A percentile compares a stretch with the other conserved stretches of the same genome.
Evolutionary conservation across 2,888 invertebrate species (phyloP).

Genomic region (Mactromeris polynyma): DNA sequence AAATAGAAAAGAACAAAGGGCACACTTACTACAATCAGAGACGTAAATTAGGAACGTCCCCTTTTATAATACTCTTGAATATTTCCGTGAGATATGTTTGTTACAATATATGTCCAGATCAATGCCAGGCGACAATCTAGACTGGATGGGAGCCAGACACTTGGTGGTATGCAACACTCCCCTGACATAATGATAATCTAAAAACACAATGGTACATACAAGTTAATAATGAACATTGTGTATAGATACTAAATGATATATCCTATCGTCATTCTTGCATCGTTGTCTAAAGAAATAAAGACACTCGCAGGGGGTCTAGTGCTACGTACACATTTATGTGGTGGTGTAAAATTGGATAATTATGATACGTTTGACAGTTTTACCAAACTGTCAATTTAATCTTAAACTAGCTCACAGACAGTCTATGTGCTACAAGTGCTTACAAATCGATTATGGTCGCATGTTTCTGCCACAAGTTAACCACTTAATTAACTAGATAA

Average conservation of each 20-base stretch:
- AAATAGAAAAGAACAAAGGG: background rate
- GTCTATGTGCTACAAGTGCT: no score
- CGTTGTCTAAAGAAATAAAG: background rate
- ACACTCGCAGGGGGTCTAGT: background rate
- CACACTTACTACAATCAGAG: background rate
- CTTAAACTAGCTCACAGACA: no score
- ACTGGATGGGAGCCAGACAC: conserved; percentile 9
- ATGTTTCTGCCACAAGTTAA: no score
- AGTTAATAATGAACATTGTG: background rate
- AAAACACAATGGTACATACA: background rate
- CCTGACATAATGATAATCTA: background rate
- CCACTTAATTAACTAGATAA: no score
- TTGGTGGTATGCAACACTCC: background rate
- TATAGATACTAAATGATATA: background rate
- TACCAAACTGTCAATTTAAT: background rate
- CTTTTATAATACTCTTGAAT: background rate
- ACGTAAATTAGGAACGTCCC: background rate
- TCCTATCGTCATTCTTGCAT: background rate
- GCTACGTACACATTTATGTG: background rate
- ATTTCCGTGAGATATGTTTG: background rate
- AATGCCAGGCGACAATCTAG: background rate
- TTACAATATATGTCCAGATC: background rate
- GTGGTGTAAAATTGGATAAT: background rate
- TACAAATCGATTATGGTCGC: no score
- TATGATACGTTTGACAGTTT: background rate